Evolutionary conservation across 2,888 invertebrate genomes (phyloP), one percentile per base, ranked within the genome.

Genomic region (Torymus tubicola): DNA sequence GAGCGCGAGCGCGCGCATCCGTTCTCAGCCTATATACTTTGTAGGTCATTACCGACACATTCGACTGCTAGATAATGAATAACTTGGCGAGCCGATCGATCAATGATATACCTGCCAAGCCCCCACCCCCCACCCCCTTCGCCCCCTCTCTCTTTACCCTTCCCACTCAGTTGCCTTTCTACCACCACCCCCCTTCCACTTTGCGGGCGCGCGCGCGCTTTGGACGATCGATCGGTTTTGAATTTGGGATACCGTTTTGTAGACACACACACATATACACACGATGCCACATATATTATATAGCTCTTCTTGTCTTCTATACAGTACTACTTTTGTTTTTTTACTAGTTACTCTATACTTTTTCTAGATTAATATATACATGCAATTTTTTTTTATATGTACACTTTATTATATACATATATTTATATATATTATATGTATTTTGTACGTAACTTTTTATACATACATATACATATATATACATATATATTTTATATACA

Each of bases 31-130:
- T 61, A 68, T 63, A 52, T 86, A 84, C 86, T 85, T 86, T 86
- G 85, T 88, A 88, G 89, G 87, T 86, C 85, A 83, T 86, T 84
- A 87, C 84, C 83, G 85, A 84, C 80, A 86, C 86, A 85, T 85
- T 86, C 86, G 83, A 84, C 86, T 64, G 60, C 42, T 70, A 74
- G 80, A 77, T 77, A 73, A 78, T 86, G 87, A 86, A 84, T 86
- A 75, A 85, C 84, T 84, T 85, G 84, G 83, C 84, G 84, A 85
- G 85, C 85, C 86, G 88, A 87, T 88, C 85, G 86, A 88, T 88
- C 86, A 85, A 87, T 85, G 58, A 75, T 71, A 71, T 55, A 58
- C 57, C 21, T 50, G n/a, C 53, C 53, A 69, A 58, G 53, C 18
- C 58, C 13, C 16, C 11, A 53, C 52, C 52, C 55, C 53, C 60